These are phyloP conservation scores for Petroica traversi DNA, from an alignment of 2,113 vertebrate species.

Conservation along the genomic window DNA sequence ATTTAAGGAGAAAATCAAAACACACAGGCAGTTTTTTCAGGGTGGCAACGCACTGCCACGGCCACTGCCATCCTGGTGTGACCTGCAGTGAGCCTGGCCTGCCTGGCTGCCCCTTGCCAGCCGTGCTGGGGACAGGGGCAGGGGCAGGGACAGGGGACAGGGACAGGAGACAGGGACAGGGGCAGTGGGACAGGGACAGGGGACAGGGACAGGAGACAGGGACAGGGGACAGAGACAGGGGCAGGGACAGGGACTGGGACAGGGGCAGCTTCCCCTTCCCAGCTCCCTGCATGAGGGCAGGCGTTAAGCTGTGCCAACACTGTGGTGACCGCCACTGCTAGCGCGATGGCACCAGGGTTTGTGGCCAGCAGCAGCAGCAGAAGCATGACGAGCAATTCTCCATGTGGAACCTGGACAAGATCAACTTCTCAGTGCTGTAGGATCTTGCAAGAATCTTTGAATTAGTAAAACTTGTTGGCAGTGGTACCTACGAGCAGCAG, in stretches of 20 bases:
- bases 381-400: rapidly evolving
- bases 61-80: rapidly evolving
- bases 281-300: rapidly evolving
- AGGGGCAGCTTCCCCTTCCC: neutral
- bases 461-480: too few relatives aligned
- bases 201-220: too few relatives aligned
- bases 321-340: neutral
- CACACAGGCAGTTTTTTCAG: neutral
- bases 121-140: neutral
- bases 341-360: rapidly evolving
- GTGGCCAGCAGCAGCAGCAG: rapidly evolving
- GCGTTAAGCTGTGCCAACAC: rapidly evolving
- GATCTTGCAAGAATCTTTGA: neutral
- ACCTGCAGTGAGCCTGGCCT: too few relatives aligned
- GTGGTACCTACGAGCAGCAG: too few relatives aligned
- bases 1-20: neutral
- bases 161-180: neutral
- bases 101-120: neutral
- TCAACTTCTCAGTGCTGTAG: too few relatives aligned
- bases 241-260: neutral
- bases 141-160: neutral
- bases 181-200: too few relatives aligned
- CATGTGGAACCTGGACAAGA: rapidly evolving
- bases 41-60: too few relatives aligned
- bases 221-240: neutral